Evolutionary conservation across 2,113 vertebrate species (phyloP).

Genomic region (Clinocottus analis): DNA sequence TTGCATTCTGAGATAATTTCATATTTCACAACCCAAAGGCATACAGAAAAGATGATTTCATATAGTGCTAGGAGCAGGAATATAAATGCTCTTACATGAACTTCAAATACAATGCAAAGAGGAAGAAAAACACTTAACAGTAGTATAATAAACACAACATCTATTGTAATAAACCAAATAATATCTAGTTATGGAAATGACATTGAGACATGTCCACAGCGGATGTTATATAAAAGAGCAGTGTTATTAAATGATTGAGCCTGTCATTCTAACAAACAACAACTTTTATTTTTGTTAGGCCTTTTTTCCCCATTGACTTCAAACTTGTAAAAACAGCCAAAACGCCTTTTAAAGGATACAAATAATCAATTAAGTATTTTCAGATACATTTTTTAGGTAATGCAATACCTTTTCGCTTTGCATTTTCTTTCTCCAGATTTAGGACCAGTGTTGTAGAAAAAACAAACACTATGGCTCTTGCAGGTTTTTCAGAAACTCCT

Average conservation of each 20-base stretch:
- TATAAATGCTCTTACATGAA: neutral
- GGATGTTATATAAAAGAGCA: no score
- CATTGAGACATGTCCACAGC: no score
- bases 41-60: neutral
- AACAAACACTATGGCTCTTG: neutral
- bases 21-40: no score
- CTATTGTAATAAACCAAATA: no score
- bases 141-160: no score
- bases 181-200: no score
- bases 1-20: no score
- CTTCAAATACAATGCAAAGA: neutral
- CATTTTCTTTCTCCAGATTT: no score
- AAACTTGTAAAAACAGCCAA: neutral
- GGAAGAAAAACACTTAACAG: no score
- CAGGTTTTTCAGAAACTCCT: constrained; percentile 38
- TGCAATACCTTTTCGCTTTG: neutral
- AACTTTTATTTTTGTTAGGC: neutral
- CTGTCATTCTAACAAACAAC: neutral
- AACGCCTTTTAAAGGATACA: neutral
- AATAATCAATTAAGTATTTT: neutral
- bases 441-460: no score
- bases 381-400: neutral
- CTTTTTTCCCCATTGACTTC: neutral
- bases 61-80: neutral
- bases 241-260: neutral